Evolutionary conservation across 2,797 vertebrate genomes (phyloP).

Genomic region (Linurgus olivaceus): DNA sequence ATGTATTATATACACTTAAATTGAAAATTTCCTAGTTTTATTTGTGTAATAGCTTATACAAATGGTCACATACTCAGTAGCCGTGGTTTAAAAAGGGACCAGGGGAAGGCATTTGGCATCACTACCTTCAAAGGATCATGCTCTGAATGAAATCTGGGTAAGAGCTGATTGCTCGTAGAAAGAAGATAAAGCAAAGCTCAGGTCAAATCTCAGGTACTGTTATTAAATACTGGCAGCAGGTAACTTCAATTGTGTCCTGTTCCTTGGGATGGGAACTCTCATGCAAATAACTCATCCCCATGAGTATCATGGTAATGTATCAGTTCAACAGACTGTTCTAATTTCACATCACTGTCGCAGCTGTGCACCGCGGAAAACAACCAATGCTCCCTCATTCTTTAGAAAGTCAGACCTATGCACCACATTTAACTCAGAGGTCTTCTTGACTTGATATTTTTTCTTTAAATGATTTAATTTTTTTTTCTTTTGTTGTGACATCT

Average conservation of each 20-base stretch:
- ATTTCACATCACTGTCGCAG: background rate
- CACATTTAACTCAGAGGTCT: background rate
- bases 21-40: background rate
- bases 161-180: background rate
- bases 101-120: background rate
- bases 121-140: background rate
- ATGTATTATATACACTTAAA: background rate
- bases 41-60: background rate
- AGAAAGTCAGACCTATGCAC: background rate
- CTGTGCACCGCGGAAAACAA: background rate
- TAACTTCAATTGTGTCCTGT: background rate
- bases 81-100: background rate
- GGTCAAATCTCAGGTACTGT: background rate
- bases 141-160: background rate
- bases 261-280: background rate
- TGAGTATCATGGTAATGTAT: background rate
- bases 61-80: background rate
- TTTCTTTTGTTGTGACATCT: background rate
- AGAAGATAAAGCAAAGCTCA: background rate
- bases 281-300: background rate
- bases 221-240: background rate
- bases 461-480: rapidly evolving
- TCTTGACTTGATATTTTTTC: background rate
- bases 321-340: background rate
- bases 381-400: background rate